Evolutionary conservation across 35 echinoderm and acorn worm genomes (phyloP).

Genomic region (Heliocidaris erythrogramma): DNA sequence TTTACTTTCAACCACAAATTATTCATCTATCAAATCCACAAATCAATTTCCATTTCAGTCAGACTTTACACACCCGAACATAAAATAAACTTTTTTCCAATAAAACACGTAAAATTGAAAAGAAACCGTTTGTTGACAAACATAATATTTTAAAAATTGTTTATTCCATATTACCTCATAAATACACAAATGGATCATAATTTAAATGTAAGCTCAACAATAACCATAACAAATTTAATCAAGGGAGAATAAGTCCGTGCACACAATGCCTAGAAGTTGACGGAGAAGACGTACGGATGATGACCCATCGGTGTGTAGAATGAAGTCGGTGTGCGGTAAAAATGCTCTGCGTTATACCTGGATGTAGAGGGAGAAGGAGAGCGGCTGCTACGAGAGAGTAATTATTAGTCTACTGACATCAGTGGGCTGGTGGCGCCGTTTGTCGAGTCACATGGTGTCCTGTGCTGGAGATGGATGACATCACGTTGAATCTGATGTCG

Average conservation of each 20-base stretch:
- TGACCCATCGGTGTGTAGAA: slow-evolving; percentile 17
- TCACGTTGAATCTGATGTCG: not conserved
- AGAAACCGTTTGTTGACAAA: not conserved
- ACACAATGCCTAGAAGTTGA: not conserved
- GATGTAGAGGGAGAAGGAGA: slow-evolving; percentile 24
- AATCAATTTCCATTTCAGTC: too few species aligned
- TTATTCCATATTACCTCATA: not conserved
- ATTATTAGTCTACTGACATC: slow-evolving; percentile 40
- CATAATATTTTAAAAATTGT: not conserved
- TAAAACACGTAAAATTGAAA: not conserved
- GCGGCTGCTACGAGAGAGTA: slow-evolving; percentile 31
- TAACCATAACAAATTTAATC: not conserved
- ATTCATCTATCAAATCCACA: too few species aligned
- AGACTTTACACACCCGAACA: too few species aligned
- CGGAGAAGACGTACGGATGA: slow-evolving; percentile 25
- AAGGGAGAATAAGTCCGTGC: not conserved
- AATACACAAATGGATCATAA: not conserved
- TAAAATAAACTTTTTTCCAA: too few species aligned
- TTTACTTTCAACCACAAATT: too few species aligned
- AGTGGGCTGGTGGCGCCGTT: not conserved
- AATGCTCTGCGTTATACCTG: not conserved
- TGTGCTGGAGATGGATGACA: not conserved
- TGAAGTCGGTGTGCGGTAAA: slow-evolving; percentile 1
- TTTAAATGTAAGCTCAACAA: not conserved
- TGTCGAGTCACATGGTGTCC: not conserved